Base-by-base conservation (phyloP, 1,140 invertebrate species). In the Neodiprion pinetum region DNA sequence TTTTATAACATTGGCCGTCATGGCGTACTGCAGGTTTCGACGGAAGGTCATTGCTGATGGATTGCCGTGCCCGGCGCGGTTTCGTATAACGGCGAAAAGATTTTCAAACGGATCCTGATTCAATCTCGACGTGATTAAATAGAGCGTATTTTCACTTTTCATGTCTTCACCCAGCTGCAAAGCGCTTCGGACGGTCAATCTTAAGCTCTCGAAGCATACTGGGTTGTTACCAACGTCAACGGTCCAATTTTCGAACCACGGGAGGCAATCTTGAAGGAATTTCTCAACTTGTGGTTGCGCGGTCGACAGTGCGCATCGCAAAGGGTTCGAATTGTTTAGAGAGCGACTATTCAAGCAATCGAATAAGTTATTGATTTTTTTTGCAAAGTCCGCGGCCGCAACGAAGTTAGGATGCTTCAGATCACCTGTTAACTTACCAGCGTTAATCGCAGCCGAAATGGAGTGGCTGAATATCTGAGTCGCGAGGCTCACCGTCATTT, bases 71-170 rank as follows among this genome's bases (percentile, higher is more conserved):
- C 76, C 76, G 0, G 23, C 70, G 48, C 74, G 74, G 61, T 48
- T 73, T 65, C 79, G 74, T 11, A 78, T 23, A 50, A 76, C 70
- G 1, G 71, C 77, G 69, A 78, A 77, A 9, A 75, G 72, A 75
- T 79, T 80, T 74, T 80, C 76, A 17, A 80, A n/a, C 0, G 75
- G 71, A 73, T 80, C 79, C 66, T 80, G 79, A 78, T 80, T 77
- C 67, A 76, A 73, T 14, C 73, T 67, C 17, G 75, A 75, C 7
- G 75, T 77, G 28, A 80, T 71, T 9, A 78, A 72, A 70, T 78
- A 78, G 14, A 48, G 72, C 12, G 65, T 48, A 21, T 69, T 69
- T 47, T 75, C 73, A 17, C 1, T 8, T 28, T 67, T 72, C 11
- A 80, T 14, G 0, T 73, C 77, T 49, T 78, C 53, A 75, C 77